Conservation (phyloP, 2,113 vertebrate species). For the Calyptomena viridis region DNA sequence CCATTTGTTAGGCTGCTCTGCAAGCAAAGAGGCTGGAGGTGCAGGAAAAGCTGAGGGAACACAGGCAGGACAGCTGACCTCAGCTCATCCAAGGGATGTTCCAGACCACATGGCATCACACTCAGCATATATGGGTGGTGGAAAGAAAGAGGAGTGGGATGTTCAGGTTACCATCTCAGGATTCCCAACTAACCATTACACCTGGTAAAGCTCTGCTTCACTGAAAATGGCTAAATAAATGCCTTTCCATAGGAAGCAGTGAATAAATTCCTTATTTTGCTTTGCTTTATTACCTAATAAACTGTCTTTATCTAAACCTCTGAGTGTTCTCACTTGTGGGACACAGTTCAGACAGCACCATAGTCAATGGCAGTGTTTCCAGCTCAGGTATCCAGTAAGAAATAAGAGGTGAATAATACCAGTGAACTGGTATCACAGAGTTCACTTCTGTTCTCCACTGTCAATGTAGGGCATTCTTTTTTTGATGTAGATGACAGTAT, state of each 20-base stretch:
- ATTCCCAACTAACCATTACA: background rate
- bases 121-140: no score
- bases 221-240: background rate
- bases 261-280: background rate
- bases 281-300: background rate
- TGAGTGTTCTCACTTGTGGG: background rate
- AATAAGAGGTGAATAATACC: background rate
- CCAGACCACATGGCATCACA: rapidly evolving
- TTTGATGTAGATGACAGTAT: background rate
- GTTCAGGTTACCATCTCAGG: no score
- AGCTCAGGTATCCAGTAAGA: background rate
- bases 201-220: background rate
- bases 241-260: background rate
- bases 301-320: background rate
- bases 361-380: background rate
- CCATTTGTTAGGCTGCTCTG: background rate
- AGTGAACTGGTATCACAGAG: background rate
- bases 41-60: background rate
- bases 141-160: background rate
- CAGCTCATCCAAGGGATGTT: background rate
- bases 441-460: background rate
- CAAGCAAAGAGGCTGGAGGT: background rate
- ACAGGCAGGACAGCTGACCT: background rate
- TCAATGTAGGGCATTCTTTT: background rate
- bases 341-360: background rate